A percentile compares a stretch with the other conserved stretches of the same genome.
These are phyloP conservation scores for Gasteruption jaculator DNA, from an alignment of 2,888 invertebrate species.

Conservation along the genomic window DNA sequence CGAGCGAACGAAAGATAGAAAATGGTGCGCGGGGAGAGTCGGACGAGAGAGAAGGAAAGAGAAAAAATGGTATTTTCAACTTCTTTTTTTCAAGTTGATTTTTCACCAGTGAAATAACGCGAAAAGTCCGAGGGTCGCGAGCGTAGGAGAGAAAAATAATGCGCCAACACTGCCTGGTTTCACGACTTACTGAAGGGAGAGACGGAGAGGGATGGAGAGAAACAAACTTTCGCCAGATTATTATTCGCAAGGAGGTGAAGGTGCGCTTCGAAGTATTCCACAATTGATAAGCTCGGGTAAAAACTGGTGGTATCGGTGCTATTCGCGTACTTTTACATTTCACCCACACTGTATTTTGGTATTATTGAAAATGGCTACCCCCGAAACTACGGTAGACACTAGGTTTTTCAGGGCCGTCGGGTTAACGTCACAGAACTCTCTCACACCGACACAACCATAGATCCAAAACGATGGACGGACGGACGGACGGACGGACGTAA, in stretches of 20 bases:
- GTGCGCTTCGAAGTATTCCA: too few relatives aligned
- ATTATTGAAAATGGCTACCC: conserved; percentile 2
- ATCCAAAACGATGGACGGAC: conserved; percentile 41
- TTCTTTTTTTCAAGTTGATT: too few relatives aligned
- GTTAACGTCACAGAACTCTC: conserved; percentile 46
- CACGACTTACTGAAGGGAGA: conserved; percentile 1
- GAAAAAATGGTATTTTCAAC: too few relatives aligned
- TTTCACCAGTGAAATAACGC: too few relatives aligned
- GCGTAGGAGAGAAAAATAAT: conserved; percentile 6
- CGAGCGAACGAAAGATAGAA: conserved; percentile 12
- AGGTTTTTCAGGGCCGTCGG: conserved; percentile 50
- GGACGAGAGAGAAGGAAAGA: conserved; percentile 13
- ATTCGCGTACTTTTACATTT: too few relatives aligned
- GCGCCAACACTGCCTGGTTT: too few relatives aligned
- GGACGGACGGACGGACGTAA: conserved; percentile 38
- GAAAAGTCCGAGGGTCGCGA: too few relatives aligned
- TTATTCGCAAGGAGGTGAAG: too few relatives aligned
- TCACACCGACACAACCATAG: conserved; percentile 36
- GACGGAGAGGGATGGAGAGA: conserved; percentile 9
- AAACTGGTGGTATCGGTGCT: too few relatives aligned
- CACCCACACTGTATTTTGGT: too few relatives aligned
- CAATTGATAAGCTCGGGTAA: too few relatives aligned
- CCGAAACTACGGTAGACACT: conserved; percentile 17
- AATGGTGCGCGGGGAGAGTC: conserved; percentile 19
- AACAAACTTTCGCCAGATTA: too few relatives aligned